phyloP scores from a whole-genome alignment of 2,113 vertebrate genomes.

The Dipodomys stephensi region DNA sequence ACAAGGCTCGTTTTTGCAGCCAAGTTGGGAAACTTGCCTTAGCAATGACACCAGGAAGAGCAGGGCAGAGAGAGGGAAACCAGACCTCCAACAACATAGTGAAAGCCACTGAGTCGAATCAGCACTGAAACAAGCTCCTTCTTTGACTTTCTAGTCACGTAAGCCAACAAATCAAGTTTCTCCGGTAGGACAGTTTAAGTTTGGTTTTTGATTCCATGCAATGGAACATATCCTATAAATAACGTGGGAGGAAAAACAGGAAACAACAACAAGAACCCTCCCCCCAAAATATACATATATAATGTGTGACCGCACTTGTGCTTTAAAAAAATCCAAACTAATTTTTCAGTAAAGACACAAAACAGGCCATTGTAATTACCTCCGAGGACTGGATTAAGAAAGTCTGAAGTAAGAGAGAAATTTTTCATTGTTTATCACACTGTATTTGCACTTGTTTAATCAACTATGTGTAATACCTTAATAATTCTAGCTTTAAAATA shows the following conservation, averaged over 20 bases:
- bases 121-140: not conserved
- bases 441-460: slow-evolving; percentile 13
- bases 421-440: not conserved
- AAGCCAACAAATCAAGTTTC: slow-evolving; percentile 1
- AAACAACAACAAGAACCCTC: not conserved
- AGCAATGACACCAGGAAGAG: not conserved
- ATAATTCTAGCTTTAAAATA: slow-evolving; percentile 1
- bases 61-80: not conserved
- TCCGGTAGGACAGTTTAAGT: not conserved
- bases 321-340: not conserved
- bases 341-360: not conserved
- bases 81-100: not conserved
- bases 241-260: not conserved
- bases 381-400: not conserved
- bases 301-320: not conserved
- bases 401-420: not conserved
- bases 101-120: not conserved
- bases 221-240: not conserved
- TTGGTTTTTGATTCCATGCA: not conserved
- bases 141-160: not conserved
- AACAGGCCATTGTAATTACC: not conserved
- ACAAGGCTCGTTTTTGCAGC: not conserved
- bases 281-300: not conserved
- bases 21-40: not conserved
- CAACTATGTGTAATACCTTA: not conserved